Evolutionary conservation across 2,797 vertebrate genomes (phyloP).

Genomic region (Thripadectes ignobilis): DNA sequence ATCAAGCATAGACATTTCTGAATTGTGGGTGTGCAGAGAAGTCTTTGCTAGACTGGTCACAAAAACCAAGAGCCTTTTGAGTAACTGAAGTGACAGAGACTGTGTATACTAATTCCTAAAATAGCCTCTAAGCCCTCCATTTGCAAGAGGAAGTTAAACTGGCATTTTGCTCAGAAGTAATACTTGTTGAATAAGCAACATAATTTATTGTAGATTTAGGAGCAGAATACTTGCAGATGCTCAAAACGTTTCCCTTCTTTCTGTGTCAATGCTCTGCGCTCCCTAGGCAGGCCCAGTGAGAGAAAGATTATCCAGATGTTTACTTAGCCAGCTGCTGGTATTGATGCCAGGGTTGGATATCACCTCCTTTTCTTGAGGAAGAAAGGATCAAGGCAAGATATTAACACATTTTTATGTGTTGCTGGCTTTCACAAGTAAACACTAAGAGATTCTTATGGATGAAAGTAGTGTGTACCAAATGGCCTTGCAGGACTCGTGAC

Average conservation of each 20-base stretch:
- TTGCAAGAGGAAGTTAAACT: background rate
- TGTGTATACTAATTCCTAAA: background rate
- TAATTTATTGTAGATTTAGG: background rate
- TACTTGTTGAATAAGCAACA: background rate
- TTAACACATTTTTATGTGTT: background rate
- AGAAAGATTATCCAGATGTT: background rate
- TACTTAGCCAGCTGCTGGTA: background rate
- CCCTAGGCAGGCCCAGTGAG: background rate
- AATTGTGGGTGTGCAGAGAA: background rate
- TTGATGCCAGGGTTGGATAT: background rate
- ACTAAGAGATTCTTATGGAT: background rate
- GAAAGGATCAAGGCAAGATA: background rate
- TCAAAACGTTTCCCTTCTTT: background rate
- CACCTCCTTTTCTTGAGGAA: background rate
- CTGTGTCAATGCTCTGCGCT: fast-evolving
- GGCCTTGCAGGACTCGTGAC: background rate
- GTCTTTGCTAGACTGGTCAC: background rate
- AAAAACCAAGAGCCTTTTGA: background rate
- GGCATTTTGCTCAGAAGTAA: background rate
- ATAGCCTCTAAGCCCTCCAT: background rate
- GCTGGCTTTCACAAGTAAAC: background rate
- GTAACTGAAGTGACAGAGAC: background rate
- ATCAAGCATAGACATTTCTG: background rate
- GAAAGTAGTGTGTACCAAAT: background rate
- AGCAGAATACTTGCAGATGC: background rate